Conservation (phyloP, 2,113 vertebrate genomes). For the Aptenodytes forsteri region DNA sequence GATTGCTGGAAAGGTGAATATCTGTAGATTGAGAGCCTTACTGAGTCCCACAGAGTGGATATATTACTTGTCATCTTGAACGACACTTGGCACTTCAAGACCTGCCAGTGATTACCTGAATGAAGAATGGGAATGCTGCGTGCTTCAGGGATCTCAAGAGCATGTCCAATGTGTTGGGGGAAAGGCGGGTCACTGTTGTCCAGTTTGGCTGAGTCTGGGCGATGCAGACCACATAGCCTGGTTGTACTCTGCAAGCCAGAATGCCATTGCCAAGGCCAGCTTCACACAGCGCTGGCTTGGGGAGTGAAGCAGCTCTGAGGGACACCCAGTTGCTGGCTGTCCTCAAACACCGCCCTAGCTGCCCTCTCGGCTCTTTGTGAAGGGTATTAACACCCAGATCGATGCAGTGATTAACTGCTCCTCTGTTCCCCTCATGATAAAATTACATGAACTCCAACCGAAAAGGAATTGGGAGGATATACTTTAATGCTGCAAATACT, state of each 20-base stretch:
- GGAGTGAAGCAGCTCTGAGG: background rate
- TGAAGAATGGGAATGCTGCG: background rate
- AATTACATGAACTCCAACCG: background rate
- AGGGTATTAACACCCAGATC: background rate
- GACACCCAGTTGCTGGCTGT: background rate
- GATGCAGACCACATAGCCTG: background rate
- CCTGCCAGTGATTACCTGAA: background rate
- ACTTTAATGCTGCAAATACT: background rate
- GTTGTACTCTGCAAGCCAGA: background rate
- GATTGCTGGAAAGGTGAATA: background rate
- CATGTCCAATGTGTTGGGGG: accelerated
- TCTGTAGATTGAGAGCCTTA: background rate
- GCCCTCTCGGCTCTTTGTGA: background rate
- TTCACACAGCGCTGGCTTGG: background rate
- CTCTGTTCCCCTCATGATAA: background rate
- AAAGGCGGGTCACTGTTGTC: background rate
- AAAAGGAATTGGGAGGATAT: background rate
- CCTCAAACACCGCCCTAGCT: background rate
- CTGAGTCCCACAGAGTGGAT: background rate
- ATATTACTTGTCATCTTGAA: background rate
- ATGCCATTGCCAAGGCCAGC: too few species aligned
- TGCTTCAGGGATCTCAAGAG: background rate
- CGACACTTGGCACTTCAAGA: background rate
- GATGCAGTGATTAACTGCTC: background rate
- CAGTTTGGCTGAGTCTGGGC: background rate